phyloP scores from a whole-genome alignment of 2,888 invertebrate species.

The Protodeltote pygarga region DNA sequence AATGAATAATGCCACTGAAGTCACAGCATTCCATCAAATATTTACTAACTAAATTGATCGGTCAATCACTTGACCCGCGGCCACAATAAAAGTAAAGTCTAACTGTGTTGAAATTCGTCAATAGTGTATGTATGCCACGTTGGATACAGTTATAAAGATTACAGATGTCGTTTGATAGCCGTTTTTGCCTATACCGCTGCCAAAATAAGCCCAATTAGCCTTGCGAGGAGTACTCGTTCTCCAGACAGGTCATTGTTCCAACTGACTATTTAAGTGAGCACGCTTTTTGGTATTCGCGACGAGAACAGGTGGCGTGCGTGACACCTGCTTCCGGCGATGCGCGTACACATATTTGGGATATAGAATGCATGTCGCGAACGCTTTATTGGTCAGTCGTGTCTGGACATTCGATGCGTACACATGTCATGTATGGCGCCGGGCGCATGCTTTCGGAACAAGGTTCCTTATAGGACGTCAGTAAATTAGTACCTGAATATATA shows the following conservation, averaged over 20 bases:
- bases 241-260: constrained; percentile 72
- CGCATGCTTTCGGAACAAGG: constrained; percentile 34
- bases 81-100: constrained; percentile 25
- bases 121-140: constrained; percentile 32
- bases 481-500: constrained; percentile 21
- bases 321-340: constrained; percentile 74
- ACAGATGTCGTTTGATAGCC: constrained; percentile 38
- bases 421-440: constrained; percentile 22
- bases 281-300: constrained; percentile 72
- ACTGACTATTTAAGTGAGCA: constrained; percentile 37
- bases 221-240: constrained; percentile 35
- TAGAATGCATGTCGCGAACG: constrained; percentile 49
- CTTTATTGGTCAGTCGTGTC: constrained; percentile 54
- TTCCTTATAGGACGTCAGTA: constrained; percentile 34
- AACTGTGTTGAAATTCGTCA: constrained; percentile 38
- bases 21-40: constrained; percentile 30
- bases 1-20: constrained; percentile 23
- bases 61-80: constrained; percentile 23
- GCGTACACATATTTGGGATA: constrained; percentile 61
- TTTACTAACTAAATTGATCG: constrained; percentile 22
- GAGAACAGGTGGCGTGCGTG: constrained; percentile 70
- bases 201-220: constrained; percentile 51
- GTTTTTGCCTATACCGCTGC: constrained; percentile 20
- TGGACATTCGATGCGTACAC: constrained; percentile 38
- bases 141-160: constrained; percentile 18